Evolutionary conservation across 2,797 vertebrate species (phyloP).

Genomic region (Sibirionetta formosa): DNA sequence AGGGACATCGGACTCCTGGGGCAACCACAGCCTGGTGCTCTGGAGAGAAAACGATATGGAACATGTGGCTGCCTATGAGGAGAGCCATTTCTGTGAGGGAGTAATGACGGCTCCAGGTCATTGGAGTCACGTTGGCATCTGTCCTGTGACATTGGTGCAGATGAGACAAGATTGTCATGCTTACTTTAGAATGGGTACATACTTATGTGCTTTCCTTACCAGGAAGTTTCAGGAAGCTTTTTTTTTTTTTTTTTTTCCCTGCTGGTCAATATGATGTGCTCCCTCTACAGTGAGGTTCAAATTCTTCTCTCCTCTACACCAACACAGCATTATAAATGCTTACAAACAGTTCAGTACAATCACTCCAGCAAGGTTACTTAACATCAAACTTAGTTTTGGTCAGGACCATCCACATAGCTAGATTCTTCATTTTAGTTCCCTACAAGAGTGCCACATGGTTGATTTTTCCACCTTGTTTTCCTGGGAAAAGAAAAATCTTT

Average conservation of each 20-base stretch:
- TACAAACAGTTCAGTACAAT: background rate
- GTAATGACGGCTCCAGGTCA: background rate
- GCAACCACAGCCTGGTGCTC: background rate
- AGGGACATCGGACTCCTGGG: background rate
- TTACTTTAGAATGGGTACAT: background rate
- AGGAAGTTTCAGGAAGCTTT: background rate
- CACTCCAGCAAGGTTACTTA: background rate
- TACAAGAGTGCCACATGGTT: background rate
- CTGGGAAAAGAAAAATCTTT: constrained; percentile 5
- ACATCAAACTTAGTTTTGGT: background rate
- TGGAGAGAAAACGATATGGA: background rate
- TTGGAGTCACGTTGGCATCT: background rate
- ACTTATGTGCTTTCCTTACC: background rate
- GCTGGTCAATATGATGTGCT: background rate
- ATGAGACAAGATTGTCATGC: background rate
- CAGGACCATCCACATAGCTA: background rate
- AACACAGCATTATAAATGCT: background rate
- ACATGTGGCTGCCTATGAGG: background rate
- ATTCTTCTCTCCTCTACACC: background rate
- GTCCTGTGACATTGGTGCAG: rapidly evolving
- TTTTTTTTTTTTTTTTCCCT: background rate
- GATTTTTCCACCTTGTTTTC: constrained; percentile 24
- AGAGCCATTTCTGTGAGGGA: background rate
- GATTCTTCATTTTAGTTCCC: background rate
- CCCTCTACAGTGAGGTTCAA: background rate